Base-by-base conservation (phyloP, 2,888 invertebrate genomes). In the Drosophila falleni region DNA sequence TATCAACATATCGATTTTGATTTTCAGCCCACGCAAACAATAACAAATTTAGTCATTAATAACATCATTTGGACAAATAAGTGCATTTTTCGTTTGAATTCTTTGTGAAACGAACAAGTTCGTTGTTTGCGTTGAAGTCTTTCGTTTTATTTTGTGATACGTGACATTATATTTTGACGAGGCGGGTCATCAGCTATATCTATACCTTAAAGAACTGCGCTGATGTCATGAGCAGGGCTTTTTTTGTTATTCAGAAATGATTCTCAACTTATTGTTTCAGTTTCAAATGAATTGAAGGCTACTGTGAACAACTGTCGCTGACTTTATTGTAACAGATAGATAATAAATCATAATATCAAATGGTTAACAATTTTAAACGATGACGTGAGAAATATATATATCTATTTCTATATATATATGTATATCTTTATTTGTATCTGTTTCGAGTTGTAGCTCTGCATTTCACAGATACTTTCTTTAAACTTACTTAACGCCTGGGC, bases 91-190 rank as follows among this genome's bases (percentile, higher is more conserved):
- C 55, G 39, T 51, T 26, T 8, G 11, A 16, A 41, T 46, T 68
- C 37, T 53, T 23, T 39, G 33, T 11, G 5, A 15, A n/a, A 59
- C 63, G 23, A 47, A 55, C 81, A 71, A 79, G 89, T 87, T 87
- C 69, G 83, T 63, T 78, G 77, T 78, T 74, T 81, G 62, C 69
- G 83, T 89, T 89, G 80, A 87, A 87, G 81, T 89, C 87, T 89
- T 87, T 89, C 70, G 87, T 76, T 86, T 89, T 67, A 16, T 39
- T 10, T 8, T 23, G 23, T 29, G 31, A 33, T 62, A 50, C 44
- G 55, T 60, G 72, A 71, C 53, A 44, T 50, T 33, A 11, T 51
- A 26, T 23, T 59, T 39, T 15, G 29, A 41, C 42, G 39, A 33
- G 46, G 16, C 63, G 49, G 71, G 56, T 79, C 66, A 64, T 58